Base-by-base conservation (phyloP, 2,888 invertebrate species). In the Amblyteles armatorius region DNA sequence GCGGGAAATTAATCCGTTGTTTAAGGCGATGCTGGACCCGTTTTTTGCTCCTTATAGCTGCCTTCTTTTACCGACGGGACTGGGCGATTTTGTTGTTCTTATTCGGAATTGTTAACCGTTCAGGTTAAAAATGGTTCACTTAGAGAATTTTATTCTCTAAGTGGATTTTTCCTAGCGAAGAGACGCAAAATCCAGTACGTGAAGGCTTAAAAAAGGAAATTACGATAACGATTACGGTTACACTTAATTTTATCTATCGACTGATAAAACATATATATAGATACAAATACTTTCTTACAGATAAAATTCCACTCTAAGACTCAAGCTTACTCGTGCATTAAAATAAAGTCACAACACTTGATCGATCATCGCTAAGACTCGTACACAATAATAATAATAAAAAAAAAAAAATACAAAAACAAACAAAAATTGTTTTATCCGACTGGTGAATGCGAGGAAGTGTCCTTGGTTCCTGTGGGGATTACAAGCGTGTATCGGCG, bases 341-440 rank as follows among this genome's bases (percentile, higher is more conserved):
- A 40, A 68, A 50, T 65, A 69, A 69, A 71, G 26, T 50, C 60
- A 69, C 44, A 79, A 71, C 60, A 71, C 71, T 36, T 36, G 11
- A 40, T 52, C 40, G 68, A 69, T 69, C 22, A 16, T 78, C 68
- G 33, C 57, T n/a, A 16, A 65, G 48, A 22, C 50, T 81, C 33
- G 33, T 9, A 33, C 52, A 83, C 63, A 67, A 83, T 83, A 81
- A 82, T 79, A 83, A 79, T 83, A 77, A 76, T 33, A 63, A 84
- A 79, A 83, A 84, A 80, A 86, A 83, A 79, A 40, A 71, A 40
- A 79, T 40, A 79, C 85, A 86, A 77, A 83, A 84, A 84, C 40
- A 40, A 40, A 40, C 40, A 71, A 33, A 36, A 71, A 73, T 67
- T 57, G 16, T 13, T 57, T 74, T 16, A 65, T 40, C 36, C 65